Evolutionary conservation across 2,113 vertebrate genomes (phyloP).

Genomic region (Indicator maculatus): DNA sequence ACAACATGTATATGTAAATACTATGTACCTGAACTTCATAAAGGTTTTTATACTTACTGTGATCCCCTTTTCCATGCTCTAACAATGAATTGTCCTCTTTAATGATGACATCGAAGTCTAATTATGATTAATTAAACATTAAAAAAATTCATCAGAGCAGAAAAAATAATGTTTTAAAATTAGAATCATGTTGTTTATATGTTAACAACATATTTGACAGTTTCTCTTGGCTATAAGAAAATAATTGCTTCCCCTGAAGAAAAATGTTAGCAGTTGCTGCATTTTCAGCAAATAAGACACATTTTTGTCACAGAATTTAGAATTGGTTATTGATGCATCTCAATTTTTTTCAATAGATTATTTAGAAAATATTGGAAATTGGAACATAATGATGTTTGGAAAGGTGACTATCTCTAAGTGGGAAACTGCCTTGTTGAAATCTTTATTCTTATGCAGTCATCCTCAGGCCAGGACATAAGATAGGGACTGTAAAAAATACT

Average conservation of each 20-base stretch:
- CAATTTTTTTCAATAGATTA: neutral
- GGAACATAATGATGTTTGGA: neutral
- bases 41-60: neutral
- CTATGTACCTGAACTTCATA: neutral
- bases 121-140: neutral
- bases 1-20: rapidly evolving
- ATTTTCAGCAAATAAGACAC: neutral
- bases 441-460: neutral
- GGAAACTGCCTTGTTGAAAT: neutral
- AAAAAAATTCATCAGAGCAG: neutral
- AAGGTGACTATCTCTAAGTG: neutral
- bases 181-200: neutral
- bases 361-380: neutral
- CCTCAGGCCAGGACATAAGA: neutral
- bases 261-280: neutral
- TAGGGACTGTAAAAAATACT: neutral
- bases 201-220: neutral
- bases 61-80: neutral
- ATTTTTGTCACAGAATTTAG: neutral
- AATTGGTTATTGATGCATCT: neutral
- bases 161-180: neutral
- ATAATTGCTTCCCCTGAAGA: neutral
- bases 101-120: neutral
- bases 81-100: neutral
- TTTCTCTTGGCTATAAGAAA: neutral